Conservation (phyloP, 2,888 invertebrate genomes). For the Nysson spinosus region DNA sequence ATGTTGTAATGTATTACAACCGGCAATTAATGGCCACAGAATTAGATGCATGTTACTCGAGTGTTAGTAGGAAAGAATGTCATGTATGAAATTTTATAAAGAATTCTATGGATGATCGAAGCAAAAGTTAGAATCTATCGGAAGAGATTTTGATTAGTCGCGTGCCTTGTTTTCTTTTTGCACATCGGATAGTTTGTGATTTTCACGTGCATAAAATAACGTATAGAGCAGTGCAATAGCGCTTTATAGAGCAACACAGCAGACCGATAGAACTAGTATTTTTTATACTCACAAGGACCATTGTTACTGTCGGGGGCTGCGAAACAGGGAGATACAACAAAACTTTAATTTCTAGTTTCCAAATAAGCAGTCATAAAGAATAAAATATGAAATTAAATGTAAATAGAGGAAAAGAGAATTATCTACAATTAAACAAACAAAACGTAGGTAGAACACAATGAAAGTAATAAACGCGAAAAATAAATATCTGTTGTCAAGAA, state of each 20-base stretch:
- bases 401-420: conserved; percentile 8
- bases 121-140: too few species aligned
- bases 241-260: conserved; percentile 72
- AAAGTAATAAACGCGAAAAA: background rate
- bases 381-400: conserved; percentile 33
- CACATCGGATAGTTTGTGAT: too few species aligned
- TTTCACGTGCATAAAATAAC: background rate
- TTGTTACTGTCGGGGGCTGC: conserved; percentile 92
- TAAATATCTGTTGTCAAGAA: background rate
- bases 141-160: too few species aligned
- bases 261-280: conserved; percentile 74
- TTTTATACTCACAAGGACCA: conserved; percentile 91
- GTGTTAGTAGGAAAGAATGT: too few species aligned
- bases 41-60: too few species aligned
- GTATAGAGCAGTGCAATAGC: conserved; percentile 55
- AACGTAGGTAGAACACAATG: conserved; percentile 3
- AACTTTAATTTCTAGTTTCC: conserved; percentile 72
- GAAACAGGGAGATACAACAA: conserved; percentile 80
- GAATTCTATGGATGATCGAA: too few species aligned
- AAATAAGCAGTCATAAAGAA: conserved; percentile 64
- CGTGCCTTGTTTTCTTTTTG: too few species aligned
- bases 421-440: conserved; percentile 16
- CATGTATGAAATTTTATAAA: too few species aligned
- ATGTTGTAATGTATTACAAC: too few species aligned
- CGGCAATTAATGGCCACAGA: too few species aligned